Conservation (phyloP, 2,113 vertebrate genomes). For the Poeciliopsis turrubarensis region DNA sequence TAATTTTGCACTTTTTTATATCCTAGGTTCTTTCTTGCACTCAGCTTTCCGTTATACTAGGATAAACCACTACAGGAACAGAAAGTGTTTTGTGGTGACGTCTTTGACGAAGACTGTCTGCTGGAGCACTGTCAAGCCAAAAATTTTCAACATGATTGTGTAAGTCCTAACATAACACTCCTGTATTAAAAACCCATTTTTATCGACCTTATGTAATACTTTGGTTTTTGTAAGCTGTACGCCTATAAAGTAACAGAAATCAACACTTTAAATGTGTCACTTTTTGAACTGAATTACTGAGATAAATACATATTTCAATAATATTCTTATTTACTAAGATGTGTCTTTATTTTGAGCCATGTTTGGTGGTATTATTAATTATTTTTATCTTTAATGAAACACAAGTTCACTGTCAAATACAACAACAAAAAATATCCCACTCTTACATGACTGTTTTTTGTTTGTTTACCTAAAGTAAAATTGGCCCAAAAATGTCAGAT, state of each 20-base stretch:
- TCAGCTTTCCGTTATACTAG: not conserved
- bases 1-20: not conserved
- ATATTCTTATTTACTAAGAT: not conserved
- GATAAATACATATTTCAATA: too few species aligned
- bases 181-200: not conserved
- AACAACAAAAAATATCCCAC: not conserved
- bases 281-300: not conserved
- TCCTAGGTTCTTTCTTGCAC: not conserved
- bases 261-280: not conserved
- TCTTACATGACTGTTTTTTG: slow-evolving; percentile 10
- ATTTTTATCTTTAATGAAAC: not conserved
- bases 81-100: not conserved
- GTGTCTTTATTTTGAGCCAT: not conserved
- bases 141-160: not conserved
- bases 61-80: not conserved
- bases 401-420: not conserved
- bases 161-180: not conserved
- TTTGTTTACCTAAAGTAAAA: slow-evolving; percentile 33
- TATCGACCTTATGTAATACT: not conserved
- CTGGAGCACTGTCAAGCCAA: not conserved
- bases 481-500: slow-evolving; percentile 59
- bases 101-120: not conserved
- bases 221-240: not conserved
- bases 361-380: not conserved
- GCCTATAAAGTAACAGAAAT: not conserved